Conservation (phyloP, 1,140 invertebrate genomes). For the Scaptomyza pallida region DNA sequence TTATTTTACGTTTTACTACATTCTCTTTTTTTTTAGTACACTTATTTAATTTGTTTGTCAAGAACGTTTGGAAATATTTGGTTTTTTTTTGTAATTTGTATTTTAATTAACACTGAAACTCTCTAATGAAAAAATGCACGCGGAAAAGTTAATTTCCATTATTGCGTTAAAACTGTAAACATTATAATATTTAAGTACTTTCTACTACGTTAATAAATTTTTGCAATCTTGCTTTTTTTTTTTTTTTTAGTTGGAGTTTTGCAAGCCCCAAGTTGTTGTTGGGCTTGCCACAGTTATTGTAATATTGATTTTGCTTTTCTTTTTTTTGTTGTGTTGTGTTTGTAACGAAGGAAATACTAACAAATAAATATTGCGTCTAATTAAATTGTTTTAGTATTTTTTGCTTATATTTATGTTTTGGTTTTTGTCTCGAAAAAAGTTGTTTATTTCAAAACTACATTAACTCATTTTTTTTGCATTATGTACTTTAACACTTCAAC, state of each 20-base stretch:
- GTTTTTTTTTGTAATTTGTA: conserved; percentile 47
- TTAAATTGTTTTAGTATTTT: conserved; percentile 50
- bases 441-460: conserved; percentile 63
- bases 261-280: conserved; percentile 64
- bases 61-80: conserved; percentile 72
- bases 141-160: conserved; percentile 63
- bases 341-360: conserved; percentile 63
- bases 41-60: conserved; percentile 80
- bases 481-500: conserved; percentile 63
- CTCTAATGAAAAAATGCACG: conserved; percentile 71
- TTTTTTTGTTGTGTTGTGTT: conserved; percentile 40
- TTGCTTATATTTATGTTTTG: conserved; percentile 68
- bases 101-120: conserved; percentile 70
- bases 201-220: conserved; percentile 73
- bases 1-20: conserved; percentile 51
- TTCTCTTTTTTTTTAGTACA: conserved; percentile 60
- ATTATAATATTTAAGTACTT: conserved; percentile 47
- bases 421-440: conserved; percentile 42
- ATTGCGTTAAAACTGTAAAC: conserved; percentile 33
- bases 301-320: conserved; percentile 77
- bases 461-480: conserved; percentile 62
- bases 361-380: conserved; percentile 67
- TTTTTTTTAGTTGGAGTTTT: conserved; percentile 24
- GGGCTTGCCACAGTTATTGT: conserved; percentile 81
- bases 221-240: conserved; percentile 21